Evolutionary conservation across 2,888 invertebrate species (phyloP).

Genomic region (Helleia helle): DNA sequence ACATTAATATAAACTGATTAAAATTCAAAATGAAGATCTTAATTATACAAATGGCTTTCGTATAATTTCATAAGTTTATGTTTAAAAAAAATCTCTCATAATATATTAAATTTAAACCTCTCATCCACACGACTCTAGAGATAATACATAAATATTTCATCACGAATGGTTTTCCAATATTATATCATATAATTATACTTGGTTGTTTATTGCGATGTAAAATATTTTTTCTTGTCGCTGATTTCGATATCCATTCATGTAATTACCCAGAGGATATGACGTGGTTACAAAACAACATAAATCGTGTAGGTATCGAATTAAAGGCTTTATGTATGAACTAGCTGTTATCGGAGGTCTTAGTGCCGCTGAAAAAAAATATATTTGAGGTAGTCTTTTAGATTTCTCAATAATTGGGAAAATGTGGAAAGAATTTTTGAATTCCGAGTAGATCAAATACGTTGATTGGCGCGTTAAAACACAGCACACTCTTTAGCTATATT

Average conservation of each 20-base stretch:
- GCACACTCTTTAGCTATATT: too few species aligned
- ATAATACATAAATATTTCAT: conserved; percentile 13
- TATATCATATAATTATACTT: conserved; percentile 13
- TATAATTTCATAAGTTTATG: background rate
- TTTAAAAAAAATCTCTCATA: conserved; percentile 6
- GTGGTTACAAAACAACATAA: too few species aligned
- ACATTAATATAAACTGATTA: too few species aligned
- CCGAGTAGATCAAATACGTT: too few species aligned
- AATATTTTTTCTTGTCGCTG: conserved; percentile 1
- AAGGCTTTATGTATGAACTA: too few species aligned
- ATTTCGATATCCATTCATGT: conserved; percentile 4
- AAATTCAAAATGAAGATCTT: conserved; percentile 26
- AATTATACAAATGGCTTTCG: conserved; percentile 34
- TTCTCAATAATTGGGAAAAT: too few species aligned
- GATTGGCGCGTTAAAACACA: too few species aligned
- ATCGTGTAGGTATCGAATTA: too few species aligned
- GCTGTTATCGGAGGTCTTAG: too few species aligned
- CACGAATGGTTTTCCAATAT: conserved; percentile 14
- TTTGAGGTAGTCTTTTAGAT: too few species aligned
- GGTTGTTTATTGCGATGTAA: conserved; percentile 3
- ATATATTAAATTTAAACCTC: conserved; percentile 9
- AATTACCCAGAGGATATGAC: background rate
- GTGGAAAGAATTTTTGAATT: too few species aligned
- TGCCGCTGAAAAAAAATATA: too few species aligned
- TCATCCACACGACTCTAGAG: conserved; percentile 8